Evolutionary conservation across 2,888 invertebrate genomes (phyloP).

Genomic region (Aphodius sticticus): DNA sequence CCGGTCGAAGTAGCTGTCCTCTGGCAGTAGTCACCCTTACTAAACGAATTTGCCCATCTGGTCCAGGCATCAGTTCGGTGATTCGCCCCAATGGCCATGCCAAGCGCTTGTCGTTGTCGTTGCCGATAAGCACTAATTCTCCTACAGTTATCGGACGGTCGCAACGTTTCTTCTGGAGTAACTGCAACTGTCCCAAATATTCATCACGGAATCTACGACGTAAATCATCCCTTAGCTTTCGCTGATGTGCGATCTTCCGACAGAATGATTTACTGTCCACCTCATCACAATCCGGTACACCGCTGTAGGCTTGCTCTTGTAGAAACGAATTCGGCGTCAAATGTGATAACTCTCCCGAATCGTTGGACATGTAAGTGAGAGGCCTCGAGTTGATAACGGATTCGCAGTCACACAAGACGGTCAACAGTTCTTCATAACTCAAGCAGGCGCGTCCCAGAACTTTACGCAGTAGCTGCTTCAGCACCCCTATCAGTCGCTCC

Average conservation of each 20-base stretch:
- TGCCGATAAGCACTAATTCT: not conserved
- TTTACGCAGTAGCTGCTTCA: conserved; percentile 4
- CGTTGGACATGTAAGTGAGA: too few relatives aligned
- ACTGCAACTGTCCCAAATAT: not conserved
- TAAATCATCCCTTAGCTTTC: too few relatives aligned
- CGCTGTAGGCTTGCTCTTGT: not conserved
- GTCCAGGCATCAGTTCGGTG: not conserved
- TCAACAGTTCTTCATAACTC: not conserved
- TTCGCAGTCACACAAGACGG: not conserved
- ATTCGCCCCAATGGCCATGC: not conserved
- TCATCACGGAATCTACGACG: not conserved
- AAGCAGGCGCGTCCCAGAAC: not conserved
- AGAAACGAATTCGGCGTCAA: too few relatives aligned
- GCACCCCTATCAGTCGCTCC: not conserved
- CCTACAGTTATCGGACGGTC: not conserved
- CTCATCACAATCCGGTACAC: not conserved
- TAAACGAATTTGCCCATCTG: not conserved
- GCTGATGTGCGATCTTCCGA: too few relatives aligned
- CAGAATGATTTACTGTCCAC: too few relatives aligned
- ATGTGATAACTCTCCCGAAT: too few relatives aligned
- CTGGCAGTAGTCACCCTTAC: not conserved
- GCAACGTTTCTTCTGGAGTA: not conserved
- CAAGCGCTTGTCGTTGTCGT: not conserved
- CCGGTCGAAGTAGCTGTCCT: not conserved
- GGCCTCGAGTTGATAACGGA: not conserved